Evolutionary conservation across 2,113 vertebrate genomes (phyloP).

Genomic region (Smithornis capensis): DNA sequence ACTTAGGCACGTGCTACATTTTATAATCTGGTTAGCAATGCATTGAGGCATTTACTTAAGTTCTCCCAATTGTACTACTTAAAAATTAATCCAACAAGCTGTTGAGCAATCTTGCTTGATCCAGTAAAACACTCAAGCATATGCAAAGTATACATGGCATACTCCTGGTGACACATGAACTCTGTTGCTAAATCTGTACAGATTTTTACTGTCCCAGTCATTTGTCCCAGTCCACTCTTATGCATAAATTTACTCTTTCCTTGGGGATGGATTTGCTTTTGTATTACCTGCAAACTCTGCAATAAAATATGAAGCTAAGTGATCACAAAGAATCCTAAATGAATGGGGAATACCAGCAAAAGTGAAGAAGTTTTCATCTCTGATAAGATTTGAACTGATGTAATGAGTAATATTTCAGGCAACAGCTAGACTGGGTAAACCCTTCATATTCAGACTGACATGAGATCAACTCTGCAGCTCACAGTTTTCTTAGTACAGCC

Average conservation of each 20-base stretch:
- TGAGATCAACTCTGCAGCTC: background rate
- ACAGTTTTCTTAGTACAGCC: background rate
- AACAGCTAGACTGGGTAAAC: background rate
- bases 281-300: background rate
- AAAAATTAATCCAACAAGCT: conserved; percentile 21
- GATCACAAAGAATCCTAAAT: background rate
- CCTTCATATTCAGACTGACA: background rate
- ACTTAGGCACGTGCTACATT: background rate
- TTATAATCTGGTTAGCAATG: background rate
- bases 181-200: background rate
- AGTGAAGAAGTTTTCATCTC: background rate
- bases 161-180: background rate
- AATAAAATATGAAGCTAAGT: background rate
- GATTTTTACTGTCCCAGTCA: background rate
- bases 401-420: background rate
- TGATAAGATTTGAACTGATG: background rate
- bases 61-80: background rate
- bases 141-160: background rate
- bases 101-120: background rate
- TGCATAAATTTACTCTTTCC: background rate
- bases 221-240: background rate
- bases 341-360: background rate
- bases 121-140: background rate
- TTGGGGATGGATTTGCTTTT: background rate
- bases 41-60: background rate